phyloP scores from a whole-genome alignment of 2,113 vertebrate species.

The Rutilus rutilus region DNA sequence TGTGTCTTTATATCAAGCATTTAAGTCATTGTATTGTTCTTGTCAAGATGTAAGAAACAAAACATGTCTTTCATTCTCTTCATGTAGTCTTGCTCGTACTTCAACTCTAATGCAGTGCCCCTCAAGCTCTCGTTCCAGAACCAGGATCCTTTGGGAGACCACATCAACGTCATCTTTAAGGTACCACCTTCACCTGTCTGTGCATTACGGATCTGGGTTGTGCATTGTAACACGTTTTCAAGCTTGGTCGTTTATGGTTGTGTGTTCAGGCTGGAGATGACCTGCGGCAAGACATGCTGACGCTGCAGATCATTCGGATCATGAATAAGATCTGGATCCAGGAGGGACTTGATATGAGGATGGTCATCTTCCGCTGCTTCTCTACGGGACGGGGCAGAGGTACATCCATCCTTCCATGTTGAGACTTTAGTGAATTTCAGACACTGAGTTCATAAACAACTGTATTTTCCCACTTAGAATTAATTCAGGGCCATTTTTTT shows the following conservation, averaged over 20 bases:
- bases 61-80: neutral
- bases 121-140: conserved; percentile 95
- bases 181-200: conserved; percentile 62
- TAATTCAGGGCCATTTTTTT: neutral
- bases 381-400: conserved; percentile 91
- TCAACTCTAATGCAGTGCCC: conserved; percentile 96
- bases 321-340: conserved; percentile 99
- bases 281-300: conserved; percentile 97
- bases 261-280: conserved; percentile 88
- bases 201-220: neutral
- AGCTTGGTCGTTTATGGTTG: neutral
- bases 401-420: conserved; percentile 53
- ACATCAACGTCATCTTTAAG: conserved; percentile 96
- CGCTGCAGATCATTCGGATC: conserved; percentile 95
- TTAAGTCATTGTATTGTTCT: neutral
- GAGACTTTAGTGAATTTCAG: no score
- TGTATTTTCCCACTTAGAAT: neutral
- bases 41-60: neutral
- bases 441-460: no score
- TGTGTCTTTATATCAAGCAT: neutral
- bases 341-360: conserved; percentile 97
- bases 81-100: conserved; percentile 90
- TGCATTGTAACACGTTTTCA: neutral
- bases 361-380: conserved; percentile 97
- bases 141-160: conserved; percentile 86